Percentiles rank a stretch among this genome's conserved stretches.
These are phyloP conservation scores for Eremophila alpestris DNA, from an alignment of 2,797 vertebrate species.

Conservation along the genomic window DNA sequence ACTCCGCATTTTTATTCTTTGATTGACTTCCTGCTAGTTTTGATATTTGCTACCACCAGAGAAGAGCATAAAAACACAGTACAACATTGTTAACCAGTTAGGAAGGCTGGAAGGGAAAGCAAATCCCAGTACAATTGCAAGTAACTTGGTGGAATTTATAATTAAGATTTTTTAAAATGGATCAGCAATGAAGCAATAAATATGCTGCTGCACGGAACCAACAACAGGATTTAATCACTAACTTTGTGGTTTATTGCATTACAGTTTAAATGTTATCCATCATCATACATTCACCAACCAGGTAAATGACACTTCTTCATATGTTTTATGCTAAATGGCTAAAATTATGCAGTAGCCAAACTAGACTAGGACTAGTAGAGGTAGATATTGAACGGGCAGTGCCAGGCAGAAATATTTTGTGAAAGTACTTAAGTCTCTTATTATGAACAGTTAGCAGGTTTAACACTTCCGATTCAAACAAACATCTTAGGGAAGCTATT, in stretches of 20 bases:
- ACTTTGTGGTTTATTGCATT: constrained; percentile 60
- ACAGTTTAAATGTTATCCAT: constrained; percentile 40
- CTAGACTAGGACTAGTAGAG: constrained; percentile 88
- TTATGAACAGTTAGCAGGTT: neutral
- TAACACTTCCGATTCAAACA: neutral
- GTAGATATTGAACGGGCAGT: constrained; percentile 83
- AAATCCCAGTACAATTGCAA: constrained; percentile 53
- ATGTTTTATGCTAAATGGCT: constrained; percentile 68
- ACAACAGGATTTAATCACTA: constrained; percentile 10
- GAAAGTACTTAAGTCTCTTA: neutral
- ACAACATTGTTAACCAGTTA: constrained; percentile 48
- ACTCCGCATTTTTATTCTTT: constrained; percentile 65
- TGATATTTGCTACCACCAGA: constrained; percentile 46
- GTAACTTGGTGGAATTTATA: constrained; percentile 23
- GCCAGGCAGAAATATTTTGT: constrained; percentile 80
- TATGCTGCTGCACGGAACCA: constrained; percentile 37
- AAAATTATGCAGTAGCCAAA: constrained; percentile 82
- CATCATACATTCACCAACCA: constrained; percentile 13
- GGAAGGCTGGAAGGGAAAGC: constrained; percentile 58
- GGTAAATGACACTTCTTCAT: constrained; percentile 2
- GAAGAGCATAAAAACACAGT: constrained; percentile 59
- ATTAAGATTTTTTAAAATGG: neutral
- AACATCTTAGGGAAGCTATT: constrained; percentile 17
- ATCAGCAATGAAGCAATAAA: constrained; percentile 50
- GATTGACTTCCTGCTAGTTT: constrained; percentile 57